Evolutionary conservation across 2,888 invertebrate genomes (phyloP), one percentile per base, ranked within the genome.

Genomic region (Pharmacophagus antenor): DNA sequence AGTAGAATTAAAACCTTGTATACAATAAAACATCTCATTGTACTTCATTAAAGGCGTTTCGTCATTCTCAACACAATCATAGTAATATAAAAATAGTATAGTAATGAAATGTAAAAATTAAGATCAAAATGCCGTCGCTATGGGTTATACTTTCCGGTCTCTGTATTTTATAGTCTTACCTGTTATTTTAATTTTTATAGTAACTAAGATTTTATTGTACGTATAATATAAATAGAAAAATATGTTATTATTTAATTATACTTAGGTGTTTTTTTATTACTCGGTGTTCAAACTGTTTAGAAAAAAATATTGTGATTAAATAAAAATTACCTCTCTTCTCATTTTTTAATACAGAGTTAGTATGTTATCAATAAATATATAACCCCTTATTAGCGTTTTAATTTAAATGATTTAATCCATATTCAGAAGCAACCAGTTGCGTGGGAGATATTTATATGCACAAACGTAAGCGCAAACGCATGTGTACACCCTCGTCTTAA

Each of bases 331-430:
- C 64, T 71, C 69, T 73, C 69, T 62, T 58, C 67, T 70, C 49
- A 68, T 65, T 66, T 66, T n/a, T n/a, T n/a, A 68, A 70, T 66
- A 56, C 62, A 62, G 63, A 64, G 57, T 63, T 68, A 66, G 68
- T 65, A 69, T 67, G 72, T 72, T 73, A 70, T 67, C 62, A 68
- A 68, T 70, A 73, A 75, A 72, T 55, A 67, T 72, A 67, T 65
- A 55, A 64, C 61, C 50, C 56, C 56, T 58, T 51, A 63, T 50
- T n/a, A 17, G 61, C 63, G 62, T 71, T 72, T 73, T n/a, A n/a
- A n/a, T n/a, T n/a, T n/a, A n/a, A n/a, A n/a, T n/a, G n/a, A n/a
- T n/a, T n/a, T n/a, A n/a, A n/a, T n/a, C n/a, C n/a, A n/a, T n/a
- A n/a, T n/a, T n/a, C n/a, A n/a, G n/a, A n/a, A n/a, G n/a, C n/a